Conservation (phyloP, 2,888 invertebrate genomes). For the Chaetogeoica ovagalla region DNA sequence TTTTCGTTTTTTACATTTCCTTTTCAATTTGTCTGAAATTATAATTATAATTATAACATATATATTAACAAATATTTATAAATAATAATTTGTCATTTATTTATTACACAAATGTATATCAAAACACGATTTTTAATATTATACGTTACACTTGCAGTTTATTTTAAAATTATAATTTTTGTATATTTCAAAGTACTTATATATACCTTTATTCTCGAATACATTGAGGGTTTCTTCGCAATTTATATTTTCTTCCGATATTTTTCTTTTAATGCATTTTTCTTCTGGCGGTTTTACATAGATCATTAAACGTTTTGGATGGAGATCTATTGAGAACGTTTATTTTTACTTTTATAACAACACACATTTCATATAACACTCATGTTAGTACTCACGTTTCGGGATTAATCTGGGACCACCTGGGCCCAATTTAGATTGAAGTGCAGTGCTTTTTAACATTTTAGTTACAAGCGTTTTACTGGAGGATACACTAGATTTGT, state of each 20-base stretch:
- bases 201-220: background rate
- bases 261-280: background rate
- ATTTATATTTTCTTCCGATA: background rate
- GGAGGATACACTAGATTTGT: constrained; percentile 33
- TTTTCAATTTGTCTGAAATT: constrained; percentile 5
- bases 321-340: constrained; percentile 10
- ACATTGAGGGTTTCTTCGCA: background rate
- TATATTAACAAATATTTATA: too few species aligned
- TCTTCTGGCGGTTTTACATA: constrained; percentile 20
- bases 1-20: constrained; percentile 30
- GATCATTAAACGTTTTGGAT: constrained; percentile 41
- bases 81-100: too few species aligned
- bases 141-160: too few species aligned
- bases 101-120: too few species aligned
- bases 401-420: constrained; percentile 35
- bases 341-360: background rate
- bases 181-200: too few species aligned
- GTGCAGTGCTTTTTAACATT: constrained; percentile 21
- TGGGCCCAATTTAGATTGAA: constrained; percentile 25
- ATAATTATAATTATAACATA: too few species aligned
- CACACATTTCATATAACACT: background rate
- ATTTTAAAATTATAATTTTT: too few species aligned
- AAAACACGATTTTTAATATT: too few species aligned
- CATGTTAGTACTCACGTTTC: constrained; percentile 4
- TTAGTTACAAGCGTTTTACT: constrained; percentile 38